Base-by-base conservation (phyloP, 1,140 invertebrate species). In the Camponotus floridanus region DNA sequence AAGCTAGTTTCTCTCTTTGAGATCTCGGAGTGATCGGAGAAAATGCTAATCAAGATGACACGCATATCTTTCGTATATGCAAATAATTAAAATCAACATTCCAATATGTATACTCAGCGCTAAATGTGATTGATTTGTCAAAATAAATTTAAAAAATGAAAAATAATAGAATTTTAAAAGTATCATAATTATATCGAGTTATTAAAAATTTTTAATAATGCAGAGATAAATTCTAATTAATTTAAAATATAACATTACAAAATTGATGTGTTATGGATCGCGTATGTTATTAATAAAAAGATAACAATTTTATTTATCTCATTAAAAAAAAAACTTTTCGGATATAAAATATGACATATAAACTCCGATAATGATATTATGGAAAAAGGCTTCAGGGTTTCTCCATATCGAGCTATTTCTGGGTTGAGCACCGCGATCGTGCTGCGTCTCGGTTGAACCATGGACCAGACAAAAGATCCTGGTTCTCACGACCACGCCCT, bases 401-500 rank as follows among this genome's bases (percentile, higher is more conserved):
- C 48, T 18, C 42, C 31, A 3, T 21, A 9, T 21, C 36, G 18
- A 76, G n/a, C 76, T 26, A 18, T 67, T 62, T 61, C 18, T 45
- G 62, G 57, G 91, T 91, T 90, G 92, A 93, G 91, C 88, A 92
- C 91, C 91, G 79, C 90, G 90, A 80, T 87, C 78, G 74, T 86
- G 64, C 79, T 76, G 81, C 71, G 68, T 86, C 91, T 67, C 68
- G 61, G 86, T 87, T 89, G 73, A 89, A 91, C 70, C 90, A 88
- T 92, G 91, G 92, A 91, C 91, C 91, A 91, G 91, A 92, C 92
- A 91, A 92, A 93, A 92, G 92, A 93, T 93, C 92, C 91, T 93
- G 92, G 92, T 93, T 93, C 92, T 92, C 92, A 93, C 92, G 92
- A 93, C 92, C 92, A 93, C 92, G 91, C 92, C 92, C 91, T 91